Conservation (phyloP, 2,888 invertebrate genomes). For the Miltochrista miniata region DNA sequence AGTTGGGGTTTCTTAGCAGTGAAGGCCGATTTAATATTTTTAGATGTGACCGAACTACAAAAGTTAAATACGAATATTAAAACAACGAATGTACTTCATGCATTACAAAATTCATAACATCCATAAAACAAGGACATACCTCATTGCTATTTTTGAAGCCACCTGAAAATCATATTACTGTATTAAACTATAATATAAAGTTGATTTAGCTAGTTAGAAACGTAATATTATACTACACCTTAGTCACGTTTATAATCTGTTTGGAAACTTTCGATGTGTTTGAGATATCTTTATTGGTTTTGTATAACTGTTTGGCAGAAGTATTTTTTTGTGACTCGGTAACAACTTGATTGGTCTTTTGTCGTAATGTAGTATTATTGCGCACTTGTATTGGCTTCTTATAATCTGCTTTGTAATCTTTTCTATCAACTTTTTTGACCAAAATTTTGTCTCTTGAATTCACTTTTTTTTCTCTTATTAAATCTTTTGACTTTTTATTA, state of each 20-base stretch:
- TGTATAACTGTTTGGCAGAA: not conserved
- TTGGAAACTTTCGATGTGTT: conserved; percentile 16
- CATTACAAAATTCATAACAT: too few relatives aligned
- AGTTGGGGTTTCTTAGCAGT: conserved; percentile 36
- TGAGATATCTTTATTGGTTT: conserved; percentile 14
- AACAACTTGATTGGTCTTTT: conserved; percentile 10
- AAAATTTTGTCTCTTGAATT: conserved; percentile 34
- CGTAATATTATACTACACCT: conserved; percentile 37
- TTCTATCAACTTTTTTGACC: conserved; percentile 17
- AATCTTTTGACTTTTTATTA: conserved; percentile 29
- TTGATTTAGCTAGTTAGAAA: not conserved
- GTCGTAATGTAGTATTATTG: conserved; percentile 2
- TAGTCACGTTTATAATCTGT: conserved; percentile 27
- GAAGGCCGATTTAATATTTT: conserved; percentile 41
- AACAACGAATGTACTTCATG: too few relatives aligned
- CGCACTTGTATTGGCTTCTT: conserved; percentile 12
- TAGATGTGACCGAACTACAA: conserved; percentile 48
- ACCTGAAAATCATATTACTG: conserved; percentile 47
- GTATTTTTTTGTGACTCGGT: not conserved
- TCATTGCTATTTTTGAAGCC: conserved; percentile 46
- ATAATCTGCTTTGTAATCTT: conserved; percentile 8
- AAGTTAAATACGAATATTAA: not conserved
- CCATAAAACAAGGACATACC: conserved; percentile 52
- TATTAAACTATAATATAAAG: not conserved
- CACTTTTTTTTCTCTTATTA: conserved; percentile 20